Conservation (phyloP, 1,140 invertebrate species). For the Drosophila littoralis region DNA sequence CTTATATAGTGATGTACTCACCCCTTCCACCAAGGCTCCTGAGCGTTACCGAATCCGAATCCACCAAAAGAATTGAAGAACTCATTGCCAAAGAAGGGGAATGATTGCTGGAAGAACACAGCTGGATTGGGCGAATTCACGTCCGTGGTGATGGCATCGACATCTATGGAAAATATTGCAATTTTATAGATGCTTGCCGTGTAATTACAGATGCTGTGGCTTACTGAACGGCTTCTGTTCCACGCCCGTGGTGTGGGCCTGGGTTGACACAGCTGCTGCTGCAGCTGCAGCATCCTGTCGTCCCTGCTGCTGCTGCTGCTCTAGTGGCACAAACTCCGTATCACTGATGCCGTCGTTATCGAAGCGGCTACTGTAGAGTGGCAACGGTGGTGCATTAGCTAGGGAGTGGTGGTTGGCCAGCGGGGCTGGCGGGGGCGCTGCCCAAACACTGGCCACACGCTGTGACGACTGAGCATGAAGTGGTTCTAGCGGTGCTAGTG, state of each 20-base stretch:
- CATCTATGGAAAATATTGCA: constrained; percentile 41
- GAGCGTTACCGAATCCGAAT: constrained; percentile 68
- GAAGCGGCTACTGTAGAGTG: constrained; percentile 54
- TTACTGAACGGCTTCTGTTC: constrained; percentile 78
- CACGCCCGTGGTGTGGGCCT: constrained; percentile 10
- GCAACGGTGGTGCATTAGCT: constrained; percentile 66
- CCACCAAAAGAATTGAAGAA: constrained; percentile 80
- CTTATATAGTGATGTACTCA: constrained; percentile 60
- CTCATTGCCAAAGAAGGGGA: constrained; percentile 82
- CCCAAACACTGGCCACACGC: constrained; percentile 66
- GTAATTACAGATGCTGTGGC: constrained; percentile 12
- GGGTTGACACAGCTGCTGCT: constrained; percentile 19
- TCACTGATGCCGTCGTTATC: constrained; percentile 43
- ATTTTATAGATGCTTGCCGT: not conserved
- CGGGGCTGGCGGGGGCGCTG: constrained; percentile 49
- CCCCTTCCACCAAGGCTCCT: constrained; percentile 85
- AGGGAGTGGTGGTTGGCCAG: constrained; percentile 47
- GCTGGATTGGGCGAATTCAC: constrained; percentile 72
- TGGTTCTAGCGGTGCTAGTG: constrained; percentile 67
- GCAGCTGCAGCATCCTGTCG: constrained; percentile 44
- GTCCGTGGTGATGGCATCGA: constrained; percentile 72
- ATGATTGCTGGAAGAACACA: constrained; percentile 78
- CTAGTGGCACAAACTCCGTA: constrained; percentile 76
- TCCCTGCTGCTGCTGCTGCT: constrained; percentile 65
- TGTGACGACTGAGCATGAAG: constrained; percentile 69